Evolutionary conservation across 2,113 vertebrate species (phyloP).

Genomic region (Lasiurus cinereus): DNA sequence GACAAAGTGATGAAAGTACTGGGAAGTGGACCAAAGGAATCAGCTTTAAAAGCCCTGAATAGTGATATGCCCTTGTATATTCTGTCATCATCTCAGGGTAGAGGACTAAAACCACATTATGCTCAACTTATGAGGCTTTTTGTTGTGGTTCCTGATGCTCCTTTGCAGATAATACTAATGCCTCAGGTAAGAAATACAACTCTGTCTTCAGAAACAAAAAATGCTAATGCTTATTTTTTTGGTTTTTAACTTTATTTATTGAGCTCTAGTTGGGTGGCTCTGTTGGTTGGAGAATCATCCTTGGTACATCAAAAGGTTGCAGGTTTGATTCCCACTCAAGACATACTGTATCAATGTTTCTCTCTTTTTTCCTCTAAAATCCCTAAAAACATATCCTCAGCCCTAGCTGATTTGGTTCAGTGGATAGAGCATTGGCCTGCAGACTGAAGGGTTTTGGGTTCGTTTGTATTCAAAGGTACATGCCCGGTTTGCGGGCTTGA

Average conservation of each 20-base stretch:
- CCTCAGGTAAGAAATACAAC: conserved; percentile 92
- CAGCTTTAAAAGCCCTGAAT: conserved; percentile 95
- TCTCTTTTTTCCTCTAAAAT: not conserved
- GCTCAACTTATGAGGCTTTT: conserved; percentile 97
- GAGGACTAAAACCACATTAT: conserved; percentile 96
- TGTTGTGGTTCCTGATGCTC: conserved; percentile 96
- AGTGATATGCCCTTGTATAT: conserved; percentile 98
- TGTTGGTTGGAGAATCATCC: not conserved
- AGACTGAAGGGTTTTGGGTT: too few relatives aligned
- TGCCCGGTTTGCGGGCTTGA: too few relatives aligned
- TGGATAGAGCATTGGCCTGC: too few relatives aligned
- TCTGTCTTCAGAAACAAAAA: not conserved
- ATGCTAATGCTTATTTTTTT: not conserved
- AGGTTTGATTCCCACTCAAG: not conserved
- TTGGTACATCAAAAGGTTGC: not conserved
- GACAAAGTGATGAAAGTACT: conserved; percentile 98
- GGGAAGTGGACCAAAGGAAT: conserved; percentile 96
- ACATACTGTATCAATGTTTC: not conserved
- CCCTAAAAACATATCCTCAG: too few relatives aligned
- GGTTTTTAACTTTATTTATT: not conserved
- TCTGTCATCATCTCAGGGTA: conserved; percentile 95
- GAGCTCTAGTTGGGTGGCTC: not conserved
- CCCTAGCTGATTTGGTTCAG: too few relatives aligned
- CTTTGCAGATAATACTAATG: conserved; percentile 94
- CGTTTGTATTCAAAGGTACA: too few relatives aligned